phyloP scores from a whole-genome alignment of 1,140 invertebrate species.

The Alviniconcha marisindica region DNA sequence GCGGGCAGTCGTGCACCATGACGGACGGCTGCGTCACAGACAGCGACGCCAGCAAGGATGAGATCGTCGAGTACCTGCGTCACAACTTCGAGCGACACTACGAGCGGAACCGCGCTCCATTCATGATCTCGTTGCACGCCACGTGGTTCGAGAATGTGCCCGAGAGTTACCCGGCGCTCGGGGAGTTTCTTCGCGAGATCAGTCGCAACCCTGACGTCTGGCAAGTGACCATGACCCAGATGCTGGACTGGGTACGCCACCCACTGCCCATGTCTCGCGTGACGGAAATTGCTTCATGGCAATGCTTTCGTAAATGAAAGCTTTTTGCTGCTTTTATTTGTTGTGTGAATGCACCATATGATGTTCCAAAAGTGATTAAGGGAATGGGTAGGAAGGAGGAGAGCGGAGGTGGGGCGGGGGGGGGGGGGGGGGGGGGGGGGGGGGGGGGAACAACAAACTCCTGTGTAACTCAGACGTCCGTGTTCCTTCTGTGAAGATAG shows the following conservation, averaged over 20 bases:
- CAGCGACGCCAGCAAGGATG: slow-evolving; percentile 52
- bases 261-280: slow-evolving; percentile 54
- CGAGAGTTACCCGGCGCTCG: slow-evolving; percentile 57
- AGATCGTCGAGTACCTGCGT: slow-evolving; percentile 58
- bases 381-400: neutral
- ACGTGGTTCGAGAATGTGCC: slow-evolving; percentile 61
- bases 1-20: slow-evolving; percentile 57
- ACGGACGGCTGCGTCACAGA: slow-evolving; percentile 59
- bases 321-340: too few relatives aligned
- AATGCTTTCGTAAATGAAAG: too few relatives aligned
- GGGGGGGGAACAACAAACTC: too few relatives aligned
- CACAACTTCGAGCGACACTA: slow-evolving; percentile 66
- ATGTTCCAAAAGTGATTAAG: neutral
- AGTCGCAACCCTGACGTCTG: slow-evolving; percentile 62
- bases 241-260: slow-evolving; percentile 62
- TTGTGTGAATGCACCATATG: too few relatives aligned
- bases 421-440: neutral
- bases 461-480: too few relatives aligned
- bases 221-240: slow-evolving; percentile 61
- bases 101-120: slow-evolving; percentile 58
- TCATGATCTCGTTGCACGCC: slow-evolving; percentile 64
- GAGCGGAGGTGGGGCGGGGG: neutral
- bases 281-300: slow-evolving; percentile 57
- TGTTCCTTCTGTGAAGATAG: too few relatives aligned
- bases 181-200: slow-evolving; percentile 59